A percentile compares a stretch with the other conserved stretches of the same genome.
Conservation (phyloP, 2,888 invertebrate genomes). For the Syritta pipiens region DNA sequence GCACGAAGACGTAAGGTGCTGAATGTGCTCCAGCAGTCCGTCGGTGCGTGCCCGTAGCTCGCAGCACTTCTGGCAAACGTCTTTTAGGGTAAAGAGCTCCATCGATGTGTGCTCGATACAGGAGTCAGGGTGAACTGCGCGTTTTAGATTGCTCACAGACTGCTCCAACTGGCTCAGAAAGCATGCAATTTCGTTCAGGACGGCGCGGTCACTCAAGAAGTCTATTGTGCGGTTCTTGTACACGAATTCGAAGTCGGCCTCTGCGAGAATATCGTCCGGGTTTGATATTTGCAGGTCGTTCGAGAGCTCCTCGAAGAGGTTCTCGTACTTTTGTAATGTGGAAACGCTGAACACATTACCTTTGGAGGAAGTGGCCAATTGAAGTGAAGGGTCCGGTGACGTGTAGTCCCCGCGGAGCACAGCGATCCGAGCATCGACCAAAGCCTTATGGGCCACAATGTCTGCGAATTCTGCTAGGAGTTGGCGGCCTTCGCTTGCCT, state of each 20-base stretch:
- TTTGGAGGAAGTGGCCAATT: slow-evolving; percentile 12
- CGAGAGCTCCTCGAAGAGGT: slow-evolving; percentile 75
- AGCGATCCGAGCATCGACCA: slow-evolving; percentile 87
- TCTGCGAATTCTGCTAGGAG: slow-evolving; percentile 85
- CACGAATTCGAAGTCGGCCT: slow-evolving; percentile 77
- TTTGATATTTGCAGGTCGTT: slow-evolving; percentile 75
- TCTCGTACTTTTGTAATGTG: slow-evolving; percentile 75
- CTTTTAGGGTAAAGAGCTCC: slow-evolving; percentile 79
- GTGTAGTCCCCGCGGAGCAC: slow-evolving; percentile 83
- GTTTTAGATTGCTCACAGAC: slow-evolving; percentile 73
- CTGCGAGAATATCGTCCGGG: slow-evolving; percentile 75
- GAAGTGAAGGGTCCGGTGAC: slow-evolving; percentile 11
- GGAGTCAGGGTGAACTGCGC: slow-evolving; percentile 70
- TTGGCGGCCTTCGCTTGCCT: slow-evolving; percentile 79
- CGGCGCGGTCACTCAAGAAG: slow-evolving; percentile 74
- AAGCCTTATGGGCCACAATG: slow-evolving; percentile 86
- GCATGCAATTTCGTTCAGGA: slow-evolving; percentile 74
- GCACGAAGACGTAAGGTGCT: slow-evolving; percentile 77
- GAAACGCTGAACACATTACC: slow-evolving; percentile 71
- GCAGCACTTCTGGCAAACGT: slow-evolving; percentile 82
- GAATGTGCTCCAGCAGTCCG: slow-evolving; percentile 77
- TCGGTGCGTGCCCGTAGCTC: slow-evolving; percentile 81
- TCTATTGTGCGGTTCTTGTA: slow-evolving; percentile 75
- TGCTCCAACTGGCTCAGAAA: slow-evolving; percentile 75
- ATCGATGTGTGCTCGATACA: slow-evolving; percentile 71